phyloP scores from a whole-genome alignment of 2,113 vertebrate genomes.

The Pyrgilauda ruficollis region DNA sequence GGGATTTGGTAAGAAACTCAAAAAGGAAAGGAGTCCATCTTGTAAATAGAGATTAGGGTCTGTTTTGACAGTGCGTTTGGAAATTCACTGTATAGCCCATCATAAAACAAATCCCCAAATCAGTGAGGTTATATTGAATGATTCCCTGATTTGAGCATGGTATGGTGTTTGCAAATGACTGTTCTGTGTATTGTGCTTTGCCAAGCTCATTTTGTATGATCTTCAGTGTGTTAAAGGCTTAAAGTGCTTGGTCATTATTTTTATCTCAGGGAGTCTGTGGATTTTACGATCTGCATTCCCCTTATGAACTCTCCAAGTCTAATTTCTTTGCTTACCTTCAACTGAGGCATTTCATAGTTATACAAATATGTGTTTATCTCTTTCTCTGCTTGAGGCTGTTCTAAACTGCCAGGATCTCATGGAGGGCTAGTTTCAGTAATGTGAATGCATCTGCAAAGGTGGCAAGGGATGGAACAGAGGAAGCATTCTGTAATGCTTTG shows the following conservation, averaged over 20 bases:
- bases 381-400: conserved; percentile 58
- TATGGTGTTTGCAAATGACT: conserved; percentile 11
- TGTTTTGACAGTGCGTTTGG: background rate
- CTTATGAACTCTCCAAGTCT: conserved; percentile 40
- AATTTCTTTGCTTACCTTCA: conserved; percentile 66
- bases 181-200: background rate
- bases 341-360: conserved; percentile 43
- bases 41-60: background rate
- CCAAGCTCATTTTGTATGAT: conserved; percentile 29
- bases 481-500: background rate
- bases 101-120: background rate
- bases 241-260: conserved; percentile 38
- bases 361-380: conserved; percentile 60
- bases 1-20: background rate
- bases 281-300: conserved; percentile 39
- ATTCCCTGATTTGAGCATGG: background rate
- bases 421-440: conserved; percentile 55
- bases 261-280: conserved; percentile 46
- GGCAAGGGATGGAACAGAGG: background rate
- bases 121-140: background rate
- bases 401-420: conserved; percentile 48
- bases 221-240: background rate
- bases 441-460: conserved; percentile 36
- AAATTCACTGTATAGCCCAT: background rate
- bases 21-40: background rate